Base-by-base conservation (phyloP, 2,888 invertebrate species). In the Cryptus armator region DNA sequence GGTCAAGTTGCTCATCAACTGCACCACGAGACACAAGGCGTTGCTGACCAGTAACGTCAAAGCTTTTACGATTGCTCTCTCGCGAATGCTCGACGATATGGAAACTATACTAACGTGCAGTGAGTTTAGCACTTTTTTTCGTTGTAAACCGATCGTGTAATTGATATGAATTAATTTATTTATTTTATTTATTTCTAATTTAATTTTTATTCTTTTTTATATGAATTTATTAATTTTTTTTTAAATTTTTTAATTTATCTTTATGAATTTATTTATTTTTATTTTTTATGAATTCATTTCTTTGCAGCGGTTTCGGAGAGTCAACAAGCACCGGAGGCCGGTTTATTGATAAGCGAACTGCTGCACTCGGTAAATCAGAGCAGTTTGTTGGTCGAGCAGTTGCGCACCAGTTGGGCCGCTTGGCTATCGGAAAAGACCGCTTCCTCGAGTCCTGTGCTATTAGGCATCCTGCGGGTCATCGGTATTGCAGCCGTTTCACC, bases 1-100 rank as follows among this genome's bases (percentile, higher is more conserved):
- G 71, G 94, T 95, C 0, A 96, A 96, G 91, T 92, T 96, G 78
- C 91, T 96, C 51, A 93, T 95, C 3, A 95, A 95, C 14, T 95
- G 95, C 86, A 94, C 95, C 4, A 95, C 95, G 66, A 93, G 95
- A 64, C 94, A 95, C 89, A 96, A 95, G 90, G 92, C 94, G 48
- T 90, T 94, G 53, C 90, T 95, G 3, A 92, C 94, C 3, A 93
- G 94, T 10, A 95, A 95, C 89, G 94, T 94, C 70, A 94, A 94
- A 86, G 94, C 94, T 77, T 94, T 96, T 72, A 94, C 93, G 43
- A 91, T 90, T 80, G 93, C 95, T 24, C 93, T 96, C 85, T 93
- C 94, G 7, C 92, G 93, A 74, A 94, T 95, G 92, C 91, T 96
- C 64, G 94, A 94, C 85, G 95, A 95, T 87, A 94, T 95, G 91